Evolutionary conservation across 2,113 vertebrate genomes (phyloP).

Genomic region (Symphodus melops): DNA sequence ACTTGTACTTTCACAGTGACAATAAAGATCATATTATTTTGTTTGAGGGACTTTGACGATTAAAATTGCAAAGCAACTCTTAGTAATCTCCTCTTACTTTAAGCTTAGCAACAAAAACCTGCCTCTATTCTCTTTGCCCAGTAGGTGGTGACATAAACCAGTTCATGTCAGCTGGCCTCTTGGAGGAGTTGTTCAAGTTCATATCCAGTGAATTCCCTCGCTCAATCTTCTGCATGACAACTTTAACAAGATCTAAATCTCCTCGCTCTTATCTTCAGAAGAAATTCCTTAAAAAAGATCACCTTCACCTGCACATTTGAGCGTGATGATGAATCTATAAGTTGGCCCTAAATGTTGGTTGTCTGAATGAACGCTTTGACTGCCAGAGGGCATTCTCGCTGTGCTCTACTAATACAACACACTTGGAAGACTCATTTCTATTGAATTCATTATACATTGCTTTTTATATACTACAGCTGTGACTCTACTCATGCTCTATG

Average conservation of each 20-base stretch:
- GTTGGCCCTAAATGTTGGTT: background rate
- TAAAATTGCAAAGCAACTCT: background rate
- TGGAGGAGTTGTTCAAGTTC: background rate
- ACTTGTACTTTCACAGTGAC: too few relatives aligned
- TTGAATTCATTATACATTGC: too few relatives aligned
- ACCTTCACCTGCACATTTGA: background rate
- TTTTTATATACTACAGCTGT: background rate
- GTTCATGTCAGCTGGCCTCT: background rate
- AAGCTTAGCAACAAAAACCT: background rate
- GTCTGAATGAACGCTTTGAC: background rate
- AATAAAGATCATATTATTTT: too few relatives aligned
- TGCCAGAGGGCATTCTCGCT: conserved; percentile 8
- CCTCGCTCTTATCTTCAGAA: background rate
- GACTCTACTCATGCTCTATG: conserved; percentile 16
- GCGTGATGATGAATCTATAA: background rate
- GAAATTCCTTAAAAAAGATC: background rate
- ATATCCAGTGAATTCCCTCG: background rate
- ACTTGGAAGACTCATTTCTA: background rate
- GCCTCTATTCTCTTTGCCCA: conserved; percentile 47
- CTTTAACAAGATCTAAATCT: background rate
- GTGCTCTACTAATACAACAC: conserved; percentile 10
- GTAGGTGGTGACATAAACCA: conserved; percentile 73
- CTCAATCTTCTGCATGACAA: background rate
- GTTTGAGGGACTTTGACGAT: background rate
- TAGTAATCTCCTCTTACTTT: too few relatives aligned